Conservation (phyloP, 1,140 invertebrate genomes). For the Zaprionus gabonicus region DNA sequence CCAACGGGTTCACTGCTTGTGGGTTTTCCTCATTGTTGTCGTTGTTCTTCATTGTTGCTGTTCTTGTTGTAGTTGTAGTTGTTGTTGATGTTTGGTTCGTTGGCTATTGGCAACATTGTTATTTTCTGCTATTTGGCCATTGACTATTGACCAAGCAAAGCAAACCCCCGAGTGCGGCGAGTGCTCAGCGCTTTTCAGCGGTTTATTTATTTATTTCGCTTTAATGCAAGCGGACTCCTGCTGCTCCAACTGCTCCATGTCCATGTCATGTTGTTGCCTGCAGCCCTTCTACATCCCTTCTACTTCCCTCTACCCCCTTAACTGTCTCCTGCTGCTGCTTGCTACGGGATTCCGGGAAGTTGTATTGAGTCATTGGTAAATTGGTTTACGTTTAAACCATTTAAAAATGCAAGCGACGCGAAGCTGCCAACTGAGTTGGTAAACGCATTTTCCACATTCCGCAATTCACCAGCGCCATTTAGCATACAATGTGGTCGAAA, state of each 20-base stretch:
- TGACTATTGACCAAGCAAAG: constrained; percentile 70
- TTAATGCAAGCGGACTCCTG: constrained; percentile 57
- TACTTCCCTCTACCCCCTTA: background rate
- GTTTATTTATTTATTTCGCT: constrained; percentile 80
- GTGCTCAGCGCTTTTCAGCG: constrained; percentile 56
- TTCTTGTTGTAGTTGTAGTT: constrained; percentile 31
- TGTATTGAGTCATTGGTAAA: constrained; percentile 81
- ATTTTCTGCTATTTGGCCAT: constrained; percentile 80
- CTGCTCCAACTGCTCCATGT: background rate
- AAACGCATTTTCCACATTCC: constrained; percentile 71
- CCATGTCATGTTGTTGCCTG: background rate
- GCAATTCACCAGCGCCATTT: constrained; percentile 60
- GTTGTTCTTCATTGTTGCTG: background rate
- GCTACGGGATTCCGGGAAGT: constrained; percentile 62
- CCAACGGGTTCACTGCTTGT: constrained; percentile 2
- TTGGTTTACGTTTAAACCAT: constrained; percentile 81
- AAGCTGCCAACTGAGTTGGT: constrained; percentile 26
- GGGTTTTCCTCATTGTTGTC: constrained; percentile 26
- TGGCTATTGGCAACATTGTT: constrained; percentile 81
- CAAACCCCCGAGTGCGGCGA: constrained; percentile 18
- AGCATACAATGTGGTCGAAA: constrained; percentile 71
- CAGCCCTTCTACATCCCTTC: background rate
- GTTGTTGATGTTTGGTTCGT: constrained; percentile 74
- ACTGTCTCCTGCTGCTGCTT: background rate
- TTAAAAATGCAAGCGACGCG: constrained; percentile 68